Conservation (phyloP, 1,140 invertebrate species). For the Trichoplusia ni region DNA sequence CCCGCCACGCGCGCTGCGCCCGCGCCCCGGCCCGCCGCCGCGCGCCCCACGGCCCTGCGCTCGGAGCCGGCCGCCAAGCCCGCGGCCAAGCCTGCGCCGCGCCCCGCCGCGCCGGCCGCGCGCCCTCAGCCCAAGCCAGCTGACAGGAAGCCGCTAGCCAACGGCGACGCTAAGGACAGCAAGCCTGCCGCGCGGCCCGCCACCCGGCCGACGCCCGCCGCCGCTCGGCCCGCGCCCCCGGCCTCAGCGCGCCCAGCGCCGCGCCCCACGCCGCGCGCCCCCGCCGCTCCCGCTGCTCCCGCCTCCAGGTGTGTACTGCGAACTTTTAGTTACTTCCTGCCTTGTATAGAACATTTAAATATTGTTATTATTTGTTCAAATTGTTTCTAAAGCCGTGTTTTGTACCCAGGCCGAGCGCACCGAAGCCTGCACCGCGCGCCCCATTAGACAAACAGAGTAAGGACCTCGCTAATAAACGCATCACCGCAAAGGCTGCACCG, state of each 20-base stretch:
- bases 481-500: conserved; percentile 66
- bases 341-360: too few relatives aligned
- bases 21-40: conserved; percentile 27
- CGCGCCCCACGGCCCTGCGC: conserved; percentile 19
- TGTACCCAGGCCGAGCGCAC: conserved; percentile 6
- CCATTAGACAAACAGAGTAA: conserved; percentile 72
- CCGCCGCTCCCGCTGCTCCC: conserved; percentile 43
- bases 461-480: conserved; percentile 68
- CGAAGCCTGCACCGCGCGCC: conserved; percentile 57
- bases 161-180: conserved; percentile 78
- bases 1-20: conserved; percentile 30
- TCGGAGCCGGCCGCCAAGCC: not conserved
- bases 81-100: conserved; percentile 29
- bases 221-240: conserved; percentile 25
- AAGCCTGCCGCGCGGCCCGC: conserved; percentile 38
- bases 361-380: too few relatives aligned
- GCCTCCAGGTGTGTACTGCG: conserved; percentile 48
- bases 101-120: conserved; percentile 17
- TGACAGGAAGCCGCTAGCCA: conserved; percentile 75
- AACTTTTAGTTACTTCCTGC: too few relatives aligned
- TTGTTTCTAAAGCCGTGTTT: too few relatives aligned
- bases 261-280: conserved; percentile 47
- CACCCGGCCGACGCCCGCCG: conserved; percentile 34
- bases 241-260: conserved; percentile 14
- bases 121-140: conserved; percentile 60